Evolutionary conservation across 2,888 invertebrate species (phyloP), one percentile per base, ranked within the genome.

Genomic region (Argyresthia goedartella): DNA sequence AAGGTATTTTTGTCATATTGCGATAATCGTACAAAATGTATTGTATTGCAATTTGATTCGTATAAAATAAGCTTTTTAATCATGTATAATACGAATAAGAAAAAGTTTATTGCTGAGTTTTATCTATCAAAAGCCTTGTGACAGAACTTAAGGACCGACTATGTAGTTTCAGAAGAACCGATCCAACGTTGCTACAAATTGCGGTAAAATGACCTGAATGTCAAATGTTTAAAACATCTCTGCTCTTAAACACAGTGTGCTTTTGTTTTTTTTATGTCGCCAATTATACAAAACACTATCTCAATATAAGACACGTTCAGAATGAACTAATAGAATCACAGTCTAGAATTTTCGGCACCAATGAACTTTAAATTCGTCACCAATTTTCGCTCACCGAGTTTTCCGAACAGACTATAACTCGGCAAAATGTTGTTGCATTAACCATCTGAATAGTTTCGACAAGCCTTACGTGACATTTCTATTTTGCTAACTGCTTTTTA

Each of bases 261-360:
- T 25, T 25, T 4, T 14, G n/a, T 14, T 48, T 25, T 10, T 42
- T 34, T 34, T 48, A 48, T 48, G 61, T 69, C 70, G 82, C 81
- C 82, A 82, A 81, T 81, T 71, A 79, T 82, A 84, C 76, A 82
- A 82, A 84, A 76, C 76, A 78, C 85, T 86, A 86, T 84, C 85
- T 81, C 80, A 86, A 85, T 86, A 86, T 86, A 85, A 86, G 86
- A 86, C 86, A 85, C 86, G 81, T 82, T 76, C 82, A 69, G 75
- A 76, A 81, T 82, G 84, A 84, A 86, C 85, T 25, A 81, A 79
- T 84, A 82, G 77, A 77, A 86, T 86, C 85, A 86, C 86, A 85
- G 86, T 84, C 82, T 80, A 85, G 80, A 81, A 84, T 79, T 77
- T 84, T 82, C 85, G 82, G 85, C 85, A 85, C 85, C 85, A 79